Conservation (phyloP, 2,113 vertebrate genomes). For the Eudyptes chrysolophus region DNA sequence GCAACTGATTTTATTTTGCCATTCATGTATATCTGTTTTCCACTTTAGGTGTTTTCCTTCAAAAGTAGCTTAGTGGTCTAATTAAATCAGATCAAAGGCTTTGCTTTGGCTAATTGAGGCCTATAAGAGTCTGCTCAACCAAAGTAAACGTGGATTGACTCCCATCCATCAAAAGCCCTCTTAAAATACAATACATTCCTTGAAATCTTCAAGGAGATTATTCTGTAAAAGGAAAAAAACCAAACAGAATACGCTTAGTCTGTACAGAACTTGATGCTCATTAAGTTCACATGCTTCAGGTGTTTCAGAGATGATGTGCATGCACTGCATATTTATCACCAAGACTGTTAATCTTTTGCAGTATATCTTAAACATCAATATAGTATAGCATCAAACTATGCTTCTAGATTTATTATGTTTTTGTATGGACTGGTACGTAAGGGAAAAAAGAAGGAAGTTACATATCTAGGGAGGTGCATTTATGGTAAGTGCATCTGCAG, state of each 20-base stretch:
- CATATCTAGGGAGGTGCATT: background rate
- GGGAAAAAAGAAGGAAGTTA: background rate
- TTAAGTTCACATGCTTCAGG: background rate
- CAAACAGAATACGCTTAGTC: background rate
- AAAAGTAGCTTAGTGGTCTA: conserved; percentile 4
- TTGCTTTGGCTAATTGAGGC: background rate
- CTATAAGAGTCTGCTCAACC: background rate
- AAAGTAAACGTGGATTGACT: conserved; percentile 5
- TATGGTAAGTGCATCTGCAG: background rate
- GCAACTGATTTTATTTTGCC: background rate
- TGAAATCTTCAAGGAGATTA: background rate
- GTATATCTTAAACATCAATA: background rate
- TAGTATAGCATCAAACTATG: background rate
- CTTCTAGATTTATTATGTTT: background rate
- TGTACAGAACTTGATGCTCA: background rate
- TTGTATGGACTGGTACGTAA: background rate
- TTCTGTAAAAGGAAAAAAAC: background rate
- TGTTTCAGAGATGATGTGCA: background rate
- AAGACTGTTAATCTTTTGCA: background rate
- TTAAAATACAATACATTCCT: background rate
- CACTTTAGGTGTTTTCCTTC: background rate
- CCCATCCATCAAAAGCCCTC: background rate
- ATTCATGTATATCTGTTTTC: background rate
- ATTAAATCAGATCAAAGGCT: conserved; percentile 10
- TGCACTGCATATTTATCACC: background rate